Evolutionary conservation across 2,888 invertebrate species (phyloP), one percentile per base, ranked within the genome.

Genomic region (Hirtodrosophila cameraria): DNA sequence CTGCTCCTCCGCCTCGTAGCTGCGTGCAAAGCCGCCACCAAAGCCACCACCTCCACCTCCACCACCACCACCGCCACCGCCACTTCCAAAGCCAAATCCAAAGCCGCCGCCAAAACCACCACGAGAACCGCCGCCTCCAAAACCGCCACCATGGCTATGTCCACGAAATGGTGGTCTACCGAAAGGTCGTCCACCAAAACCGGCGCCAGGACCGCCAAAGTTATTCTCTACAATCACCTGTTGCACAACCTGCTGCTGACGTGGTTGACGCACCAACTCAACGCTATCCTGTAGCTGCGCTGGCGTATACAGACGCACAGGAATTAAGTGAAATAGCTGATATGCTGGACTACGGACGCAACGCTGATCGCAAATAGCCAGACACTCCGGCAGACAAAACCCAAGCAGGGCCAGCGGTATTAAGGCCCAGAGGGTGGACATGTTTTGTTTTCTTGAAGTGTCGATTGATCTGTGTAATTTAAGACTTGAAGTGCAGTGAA

Each of bases 171-270:
- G 15, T 0, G 42, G 35, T 0, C 55, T 23, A 1, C 77, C 77
- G 35, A 76, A 68, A 0, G 59, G n/a, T 3, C 31, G 42, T 0
- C 61, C 30, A 0, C 49, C 64, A 36, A 77, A 81, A 1, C 59
- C 33, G 0, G 33, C 38, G 7, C 50, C 38, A 1, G 42, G 59
- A 15, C 27, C 11, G 0, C 48, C 54, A 31, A 83, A 60, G 11
- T 72, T 74, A 8, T 83, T 71, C 33, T 74, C 64, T 3, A 81
- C 59, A 15, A 67, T 7, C 3, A 84, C 65, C 42, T 77, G 64
- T 53, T 80, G 80, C 0, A 77, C 46, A 11, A 78, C 58, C 38
- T 86, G 78, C 42, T 75, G 86, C 15, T 81, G 80, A 0, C 76
- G 69, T 13, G 74, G 54, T 4, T 31, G 53, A 5, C 80, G 79